A percentile compares a stretch with the other conserved stretches of the same genome.
phyloP scores from a whole-genome alignment of 2,797 vertebrate genomes.

The Halcyon smyrnensis region DNA sequence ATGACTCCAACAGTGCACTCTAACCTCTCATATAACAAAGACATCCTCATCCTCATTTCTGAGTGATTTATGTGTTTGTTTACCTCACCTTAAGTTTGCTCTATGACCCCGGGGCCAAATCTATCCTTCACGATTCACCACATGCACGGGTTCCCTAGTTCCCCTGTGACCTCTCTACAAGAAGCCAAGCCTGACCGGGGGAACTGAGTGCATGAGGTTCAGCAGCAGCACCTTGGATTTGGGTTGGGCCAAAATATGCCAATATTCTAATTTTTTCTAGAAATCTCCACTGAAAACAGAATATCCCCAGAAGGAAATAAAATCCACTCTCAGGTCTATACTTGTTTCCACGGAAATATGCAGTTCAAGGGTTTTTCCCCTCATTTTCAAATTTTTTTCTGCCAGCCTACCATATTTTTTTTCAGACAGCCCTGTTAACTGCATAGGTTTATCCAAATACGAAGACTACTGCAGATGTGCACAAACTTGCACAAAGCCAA shows the following conservation, averaged over 20 bases:
- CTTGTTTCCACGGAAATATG: slow-evolving; percentile 19
- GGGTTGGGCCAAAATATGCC: not conserved
- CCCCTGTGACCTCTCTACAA: not conserved
- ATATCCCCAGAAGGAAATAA: not conserved
- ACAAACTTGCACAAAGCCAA: not conserved
- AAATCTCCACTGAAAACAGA: not conserved
- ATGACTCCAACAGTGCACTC: not conserved
- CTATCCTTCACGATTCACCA: not conserved
- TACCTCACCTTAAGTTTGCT: not conserved
- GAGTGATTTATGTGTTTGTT: not conserved
- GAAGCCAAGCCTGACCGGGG: not conserved
- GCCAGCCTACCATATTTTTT: not conserved
- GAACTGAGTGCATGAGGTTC: not conserved
- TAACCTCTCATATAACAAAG: not conserved
- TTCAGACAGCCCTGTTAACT: not conserved
- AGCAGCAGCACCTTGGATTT: not conserved
- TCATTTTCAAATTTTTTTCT: not conserved
- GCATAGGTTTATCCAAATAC: not conserved
- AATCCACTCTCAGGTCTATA: not conserved
- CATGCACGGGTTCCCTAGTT: not conserved
- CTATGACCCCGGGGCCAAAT: not conserved
- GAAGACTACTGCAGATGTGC: not conserved
- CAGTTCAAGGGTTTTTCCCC: not conserved
- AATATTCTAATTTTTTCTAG: not conserved
- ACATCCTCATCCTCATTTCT: not conserved